These are phyloP conservation scores for Gastrophysa polygoni DNA, from an alignment of 2,888 invertebrate genomes.

Conservation along the genomic window DNA sequence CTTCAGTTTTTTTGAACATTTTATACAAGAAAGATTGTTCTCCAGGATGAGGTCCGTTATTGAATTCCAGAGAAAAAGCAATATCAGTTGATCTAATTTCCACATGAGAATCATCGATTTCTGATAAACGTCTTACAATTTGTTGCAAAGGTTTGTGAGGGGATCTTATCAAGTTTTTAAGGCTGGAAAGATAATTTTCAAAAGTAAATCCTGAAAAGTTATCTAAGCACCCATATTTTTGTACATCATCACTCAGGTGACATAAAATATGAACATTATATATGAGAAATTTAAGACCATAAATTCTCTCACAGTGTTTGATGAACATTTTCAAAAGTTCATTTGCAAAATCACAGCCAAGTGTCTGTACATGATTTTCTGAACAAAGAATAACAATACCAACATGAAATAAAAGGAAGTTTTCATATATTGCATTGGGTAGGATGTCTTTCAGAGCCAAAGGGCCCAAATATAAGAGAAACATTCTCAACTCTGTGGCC, in stretches of 20 bases:
- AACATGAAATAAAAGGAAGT: constrained; percentile 22
- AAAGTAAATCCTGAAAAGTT: constrained; percentile 14
- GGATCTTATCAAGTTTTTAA: constrained; percentile 13
- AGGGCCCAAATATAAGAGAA: constrained; percentile 24
- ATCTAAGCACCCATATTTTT: constrained; percentile 21
- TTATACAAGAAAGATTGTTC: neutral
- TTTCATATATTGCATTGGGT: constrained; percentile 15
- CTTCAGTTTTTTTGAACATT: constrained; percentile 6
- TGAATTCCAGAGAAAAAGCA: neutral
- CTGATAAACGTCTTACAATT: constrained; percentile 13
- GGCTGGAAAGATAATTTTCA: constrained; percentile 19
- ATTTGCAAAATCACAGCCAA: constrained; percentile 14
- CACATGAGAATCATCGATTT: neutral
- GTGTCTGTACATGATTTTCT: constrained; percentile 5
- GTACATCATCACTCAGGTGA: constrained; percentile 23
- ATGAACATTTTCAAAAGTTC: constrained; percentile 19
- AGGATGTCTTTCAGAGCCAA: constrained; percentile 12
- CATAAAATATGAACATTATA: constrained; percentile 22
- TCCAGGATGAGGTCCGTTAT: neutral
- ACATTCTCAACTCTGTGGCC: constrained; percentile 23
- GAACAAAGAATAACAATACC: constrained; percentile 16
- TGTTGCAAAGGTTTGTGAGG: constrained; percentile 16
- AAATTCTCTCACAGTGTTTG: constrained; percentile 17
- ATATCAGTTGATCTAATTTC: neutral
- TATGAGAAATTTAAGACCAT: constrained; percentile 21